phyloP scores from a whole-genome alignment of 2,113 vertebrate species.

The Monarcha castaneiventris region DNA sequence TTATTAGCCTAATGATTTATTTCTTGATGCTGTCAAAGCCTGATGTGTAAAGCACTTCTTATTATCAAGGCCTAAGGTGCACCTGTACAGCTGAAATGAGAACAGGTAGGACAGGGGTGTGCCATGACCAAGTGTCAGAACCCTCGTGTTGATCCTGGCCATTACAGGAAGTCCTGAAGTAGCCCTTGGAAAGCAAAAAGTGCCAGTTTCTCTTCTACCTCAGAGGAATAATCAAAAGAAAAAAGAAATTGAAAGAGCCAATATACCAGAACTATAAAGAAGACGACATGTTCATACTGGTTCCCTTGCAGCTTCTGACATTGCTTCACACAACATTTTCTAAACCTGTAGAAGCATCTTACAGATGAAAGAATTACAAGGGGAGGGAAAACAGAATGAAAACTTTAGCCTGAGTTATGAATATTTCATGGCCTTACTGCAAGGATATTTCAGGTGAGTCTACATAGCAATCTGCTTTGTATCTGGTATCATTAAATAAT shows the following conservation, averaged over 20 bases:
- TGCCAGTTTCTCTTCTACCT: background rate
- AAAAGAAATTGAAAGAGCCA: background rate
- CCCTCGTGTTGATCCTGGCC: background rate
- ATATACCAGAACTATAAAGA: background rate
- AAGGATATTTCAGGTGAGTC: conserved; percentile 33
- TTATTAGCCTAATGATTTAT: background rate
- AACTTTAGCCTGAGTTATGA: conserved; percentile 16
- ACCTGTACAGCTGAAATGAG: background rate
- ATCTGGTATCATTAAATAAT: background rate
- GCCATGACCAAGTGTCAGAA: background rate
- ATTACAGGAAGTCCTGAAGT: background rate
- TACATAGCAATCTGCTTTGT: conserved; percentile 27
- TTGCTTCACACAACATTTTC: background rate
- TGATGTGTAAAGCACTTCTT: background rate
- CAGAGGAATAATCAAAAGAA: background rate
- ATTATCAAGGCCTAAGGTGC: background rate
- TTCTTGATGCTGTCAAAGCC: background rate
- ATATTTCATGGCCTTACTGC: conserved; percentile 19
- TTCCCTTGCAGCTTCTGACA: conserved; percentile 13
- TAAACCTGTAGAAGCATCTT: background rate
- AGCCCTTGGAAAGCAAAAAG: background rate
- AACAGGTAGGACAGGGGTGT: background rate
- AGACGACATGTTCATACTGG: background rate
- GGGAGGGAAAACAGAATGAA: background rate
- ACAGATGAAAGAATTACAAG: background rate